Percentiles rank a stretch among this genome's conserved stretches.
phyloP scores from a whole-genome alignment of 2,888 invertebrate genomes.

The Phorcus lineatus region DNA sequence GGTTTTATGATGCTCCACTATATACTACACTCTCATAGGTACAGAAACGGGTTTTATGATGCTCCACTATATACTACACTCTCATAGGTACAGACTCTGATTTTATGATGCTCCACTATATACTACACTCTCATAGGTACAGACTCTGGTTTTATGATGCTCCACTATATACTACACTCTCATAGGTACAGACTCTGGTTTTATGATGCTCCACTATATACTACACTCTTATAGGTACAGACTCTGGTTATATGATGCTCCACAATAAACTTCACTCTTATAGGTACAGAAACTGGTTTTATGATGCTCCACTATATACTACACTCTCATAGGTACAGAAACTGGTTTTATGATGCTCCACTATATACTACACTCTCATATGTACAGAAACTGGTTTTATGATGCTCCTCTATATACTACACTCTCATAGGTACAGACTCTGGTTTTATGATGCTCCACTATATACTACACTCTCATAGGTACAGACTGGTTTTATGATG shows the following conservation, averaged over 20 bases:
- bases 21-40: constrained; percentile 31
- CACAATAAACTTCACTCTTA: constrained; percentile 26
- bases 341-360: too few species aligned
- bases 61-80: constrained; percentile 27
- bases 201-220: constrained; percentile 26
- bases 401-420: constrained; percentile 29
- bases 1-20: constrained; percentile 23
- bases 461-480: constrained; percentile 30
- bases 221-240: constrained; percentile 31
- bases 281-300: too few species aligned
- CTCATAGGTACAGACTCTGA: constrained; percentile 31
- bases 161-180: constrained; percentile 28
- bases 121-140: constrained; percentile 30
- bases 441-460: too few species aligned
- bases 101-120: constrained; percentile 25
- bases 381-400: too few species aligned
- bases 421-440: constrained; percentile 28
- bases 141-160: too few species aligned
- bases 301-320: constrained; percentile 27
- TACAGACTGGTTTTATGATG: too few species aligned
- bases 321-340: constrained; percentile 30
- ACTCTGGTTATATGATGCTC: too few species aligned
- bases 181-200: too few species aligned
- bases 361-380: constrained; percentile 28
- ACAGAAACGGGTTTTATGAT: too few species aligned